A percentile compares a stretch with the other conserved stretches of the same genome.
phyloP scores from a whole-genome alignment of 2,888 invertebrate genomes.

The Spodoptera exigua region DNA sequence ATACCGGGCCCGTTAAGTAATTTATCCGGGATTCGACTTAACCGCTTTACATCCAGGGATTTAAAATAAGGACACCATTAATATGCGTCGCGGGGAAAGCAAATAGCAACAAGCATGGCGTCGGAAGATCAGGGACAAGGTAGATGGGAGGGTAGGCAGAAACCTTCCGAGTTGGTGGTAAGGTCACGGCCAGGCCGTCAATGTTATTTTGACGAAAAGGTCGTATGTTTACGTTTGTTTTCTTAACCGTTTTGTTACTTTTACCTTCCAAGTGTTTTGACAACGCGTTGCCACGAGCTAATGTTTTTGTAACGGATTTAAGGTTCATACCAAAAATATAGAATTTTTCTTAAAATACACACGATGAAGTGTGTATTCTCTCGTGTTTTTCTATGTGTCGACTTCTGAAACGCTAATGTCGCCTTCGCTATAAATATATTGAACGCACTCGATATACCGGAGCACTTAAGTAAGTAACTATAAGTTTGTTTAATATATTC shows the following conservation, averaged over 20 bases:
- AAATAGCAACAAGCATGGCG: slow-evolving; percentile 74
- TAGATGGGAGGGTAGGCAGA: slow-evolving; percentile 47
- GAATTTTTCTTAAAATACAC: slow-evolving; percentile 3
- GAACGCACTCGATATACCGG: too few species aligned
- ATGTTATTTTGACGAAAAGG: slow-evolving; percentile 40
- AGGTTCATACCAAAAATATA: not conserved
- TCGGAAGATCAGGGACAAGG: slow-evolving; percentile 26
- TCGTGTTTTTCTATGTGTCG: too few species aligned
- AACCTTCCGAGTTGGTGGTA: not conserved
- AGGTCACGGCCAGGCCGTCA: slow-evolving; percentile 12
- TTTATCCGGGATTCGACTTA: slow-evolving; percentile 82
- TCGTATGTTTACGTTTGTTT: slow-evolving; percentile 27
- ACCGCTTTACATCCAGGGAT: slow-evolving; percentile 77
- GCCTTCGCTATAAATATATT: too few species aligned
- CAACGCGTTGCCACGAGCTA: slow-evolving; percentile 18
- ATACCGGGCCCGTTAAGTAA: slow-evolving; percentile 71
- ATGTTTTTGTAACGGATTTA: slow-evolving; percentile 23
- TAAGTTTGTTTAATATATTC: not conserved
- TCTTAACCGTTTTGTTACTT: slow-evolving; percentile 14
- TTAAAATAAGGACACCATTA: slow-evolving; percentile 82
- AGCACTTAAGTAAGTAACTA: too few species aligned
- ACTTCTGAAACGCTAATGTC: too few species aligned
- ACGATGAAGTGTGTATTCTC: not conserved
- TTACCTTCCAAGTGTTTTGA: slow-evolving; percentile 34
- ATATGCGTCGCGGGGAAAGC: slow-evolving; percentile 77